Conservation (phyloP, 92 coral and sea anemone species). For the Heliopora coerulea region DNA sequence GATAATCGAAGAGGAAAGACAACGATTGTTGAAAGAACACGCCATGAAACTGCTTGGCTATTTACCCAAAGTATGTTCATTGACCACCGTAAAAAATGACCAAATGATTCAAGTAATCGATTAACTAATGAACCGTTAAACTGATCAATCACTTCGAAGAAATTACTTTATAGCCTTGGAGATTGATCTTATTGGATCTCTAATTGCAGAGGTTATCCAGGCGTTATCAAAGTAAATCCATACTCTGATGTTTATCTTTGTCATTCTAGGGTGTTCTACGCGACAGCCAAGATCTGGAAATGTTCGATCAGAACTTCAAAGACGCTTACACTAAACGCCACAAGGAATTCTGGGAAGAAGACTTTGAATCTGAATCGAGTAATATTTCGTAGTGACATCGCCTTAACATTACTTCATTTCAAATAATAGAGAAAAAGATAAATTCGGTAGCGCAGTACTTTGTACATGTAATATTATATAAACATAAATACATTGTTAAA, state of each 20-base stretch:
- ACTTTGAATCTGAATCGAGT: conserved; percentile 60
- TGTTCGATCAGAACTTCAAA: conserved; percentile 82
- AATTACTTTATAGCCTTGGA: too few relatives aligned
- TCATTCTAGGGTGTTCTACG: conserved; percentile 88
- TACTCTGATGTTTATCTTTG: conserved; percentile 1
- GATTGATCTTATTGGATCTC: too few relatives aligned
- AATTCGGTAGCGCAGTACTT: neutral
- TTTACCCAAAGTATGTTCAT: conserved; percentile 82
- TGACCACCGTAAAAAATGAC: too few relatives aligned
- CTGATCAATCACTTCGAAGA: too few relatives aligned
- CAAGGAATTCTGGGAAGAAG: conserved; percentile 85
- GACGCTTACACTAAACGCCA: conserved; percentile 74
- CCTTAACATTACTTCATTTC: neutral
- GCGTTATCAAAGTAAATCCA: neutral
- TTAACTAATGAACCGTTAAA: too few relatives aligned
- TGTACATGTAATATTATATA: neutral
- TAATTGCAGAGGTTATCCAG: too few relatives aligned
- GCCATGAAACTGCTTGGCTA: conserved; percentile 94
- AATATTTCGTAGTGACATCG: neutral
- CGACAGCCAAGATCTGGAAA: conserved; percentile 72
- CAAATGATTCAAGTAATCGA: too few relatives aligned
- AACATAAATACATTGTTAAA: neutral
- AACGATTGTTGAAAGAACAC: conserved; percentile 86
- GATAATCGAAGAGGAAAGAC: conserved; percentile 96
- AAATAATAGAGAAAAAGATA: neutral